Base-by-base conservation (phyloP, 2,888 invertebrate species). In the Eulithis testata region DNA sequence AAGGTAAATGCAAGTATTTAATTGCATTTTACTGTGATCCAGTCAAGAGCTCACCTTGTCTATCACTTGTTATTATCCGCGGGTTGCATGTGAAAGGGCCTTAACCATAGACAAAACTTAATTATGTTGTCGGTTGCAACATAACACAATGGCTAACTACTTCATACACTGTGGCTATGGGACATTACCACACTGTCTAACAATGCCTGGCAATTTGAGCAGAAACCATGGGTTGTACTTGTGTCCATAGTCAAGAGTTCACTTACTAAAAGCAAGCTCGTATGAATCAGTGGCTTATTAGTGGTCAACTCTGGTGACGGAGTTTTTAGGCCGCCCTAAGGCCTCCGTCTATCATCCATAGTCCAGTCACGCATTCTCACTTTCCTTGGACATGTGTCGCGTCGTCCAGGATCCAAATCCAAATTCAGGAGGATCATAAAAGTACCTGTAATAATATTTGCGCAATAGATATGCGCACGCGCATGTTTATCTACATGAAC, bases 401-500 rank as follows among this genome's bases (percentile, higher is more conserved):
- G n/a, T n/a, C n/a, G n/a, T n/a, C n/a, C n/a, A n/a, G n/a, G n/a
- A n/a, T n/a, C n/a, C n/a, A n/a, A n/a, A n/a, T n/a, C n/a, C n/a
- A n/a, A n/a, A n/a, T n/a, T n/a, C n/a, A n/a, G 21, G 21, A 21
- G 1, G 21, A 21, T 21, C 21, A 21, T 21, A 21, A 21, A 21
- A 21, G 21, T 1, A 21, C 49, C 21, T 49, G 49, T 49, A 21
- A 9, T 9, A 21, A 11, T 50, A 50, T 51, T 31, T 31, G 9
- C 36, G 36, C 45, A 31, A 45, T 56, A 45, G 55, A 56, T 45
- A 31, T 36, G 56, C 40, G 53, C 63, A 40, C 11, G 47, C 44
- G 44, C 47, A 40, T 40, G 40, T 21, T 59, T 63, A 66, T 60
- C 60, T 65, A 63, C 60, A 63, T 49, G 67, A 67, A 68, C 72